Conservation (phyloP, 1,140 invertebrate genomes). For the Pemphigus obesinymphae region DNA sequence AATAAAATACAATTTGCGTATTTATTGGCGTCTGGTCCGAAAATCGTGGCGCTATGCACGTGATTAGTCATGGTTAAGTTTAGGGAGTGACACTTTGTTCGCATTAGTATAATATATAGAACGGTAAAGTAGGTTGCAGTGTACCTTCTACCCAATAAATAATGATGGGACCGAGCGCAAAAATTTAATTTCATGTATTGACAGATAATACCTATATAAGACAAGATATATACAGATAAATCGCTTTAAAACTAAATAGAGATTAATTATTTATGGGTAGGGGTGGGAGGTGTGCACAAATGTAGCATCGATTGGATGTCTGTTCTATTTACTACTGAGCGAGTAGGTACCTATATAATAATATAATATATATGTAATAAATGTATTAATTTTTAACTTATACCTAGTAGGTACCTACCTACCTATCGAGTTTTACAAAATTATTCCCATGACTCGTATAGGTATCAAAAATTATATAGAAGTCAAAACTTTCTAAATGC, state of each 20-base stretch:
- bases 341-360: too few species aligned
- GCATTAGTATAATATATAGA: background rate
- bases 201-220: background rate
- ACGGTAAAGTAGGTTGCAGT: background rate
- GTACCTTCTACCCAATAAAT: background rate
- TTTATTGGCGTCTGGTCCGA: background rate
- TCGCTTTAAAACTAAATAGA: slow-evolving; percentile 14
- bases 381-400: too few species aligned
- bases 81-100: background rate
- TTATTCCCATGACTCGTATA: too few species aligned
- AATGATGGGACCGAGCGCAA: background rate
- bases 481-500: too few species aligned
- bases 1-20: background rate
- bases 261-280: slow-evolving; percentile 4
- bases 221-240: background rate
- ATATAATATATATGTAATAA: too few species aligned
- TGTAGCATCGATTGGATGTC: background rate
- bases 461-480: too few species aligned
- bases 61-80: slow-evolving; percentile 28
- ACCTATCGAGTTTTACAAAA: too few species aligned
- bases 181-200: background rate
- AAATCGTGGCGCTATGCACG: background rate
- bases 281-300: background rate
- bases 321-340: too few species aligned
- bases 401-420: too few species aligned